A percentile compares a stretch with the other conserved stretches of the same genome.
Evolutionary conservation across 2,797 vertebrate species (phyloP).

Genomic region (Cossypha polioptera): DNA sequence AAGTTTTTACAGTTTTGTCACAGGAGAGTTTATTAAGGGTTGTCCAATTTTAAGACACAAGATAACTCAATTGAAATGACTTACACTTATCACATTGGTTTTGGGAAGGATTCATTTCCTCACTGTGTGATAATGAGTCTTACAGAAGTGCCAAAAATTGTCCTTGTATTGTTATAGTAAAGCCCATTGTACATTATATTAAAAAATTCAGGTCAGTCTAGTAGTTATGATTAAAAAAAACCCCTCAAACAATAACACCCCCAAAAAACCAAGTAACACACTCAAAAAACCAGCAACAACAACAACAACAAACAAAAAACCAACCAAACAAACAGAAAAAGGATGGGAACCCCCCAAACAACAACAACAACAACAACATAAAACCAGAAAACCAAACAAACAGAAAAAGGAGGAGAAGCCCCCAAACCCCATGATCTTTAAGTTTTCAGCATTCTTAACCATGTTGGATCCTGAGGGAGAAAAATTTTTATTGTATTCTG

Average conservation of each 20-base stretch:
- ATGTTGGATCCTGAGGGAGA: not conserved
- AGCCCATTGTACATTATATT: not conserved
- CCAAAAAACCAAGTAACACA: too few species aligned
- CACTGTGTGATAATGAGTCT: not conserved
- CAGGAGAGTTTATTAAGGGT: not conserved
- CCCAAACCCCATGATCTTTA: not conserved
- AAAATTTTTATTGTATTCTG: not conserved
- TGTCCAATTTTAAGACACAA: not conserved
- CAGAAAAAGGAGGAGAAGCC: not conserved
- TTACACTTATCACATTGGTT: accelerated
- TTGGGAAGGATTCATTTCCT: not conserved
- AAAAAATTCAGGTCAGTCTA: not conserved
- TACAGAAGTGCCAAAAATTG: not conserved
- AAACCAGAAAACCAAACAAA: too few species aligned
- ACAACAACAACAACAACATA: too few species aligned
- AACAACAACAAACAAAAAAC: not conserved
- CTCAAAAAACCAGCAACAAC: too few species aligned
- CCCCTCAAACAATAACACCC: not conserved
- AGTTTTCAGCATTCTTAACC: not conserved
- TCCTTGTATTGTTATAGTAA: not conserved
- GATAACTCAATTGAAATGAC: not conserved
- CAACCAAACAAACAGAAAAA: too few species aligned
- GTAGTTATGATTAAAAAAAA: not conserved
- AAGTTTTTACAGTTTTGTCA: not conserved
- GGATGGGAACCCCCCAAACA: too few species aligned